Conservation (phyloP, 2,797 vertebrate species). For the Coccyzus lansbergi region DNA sequence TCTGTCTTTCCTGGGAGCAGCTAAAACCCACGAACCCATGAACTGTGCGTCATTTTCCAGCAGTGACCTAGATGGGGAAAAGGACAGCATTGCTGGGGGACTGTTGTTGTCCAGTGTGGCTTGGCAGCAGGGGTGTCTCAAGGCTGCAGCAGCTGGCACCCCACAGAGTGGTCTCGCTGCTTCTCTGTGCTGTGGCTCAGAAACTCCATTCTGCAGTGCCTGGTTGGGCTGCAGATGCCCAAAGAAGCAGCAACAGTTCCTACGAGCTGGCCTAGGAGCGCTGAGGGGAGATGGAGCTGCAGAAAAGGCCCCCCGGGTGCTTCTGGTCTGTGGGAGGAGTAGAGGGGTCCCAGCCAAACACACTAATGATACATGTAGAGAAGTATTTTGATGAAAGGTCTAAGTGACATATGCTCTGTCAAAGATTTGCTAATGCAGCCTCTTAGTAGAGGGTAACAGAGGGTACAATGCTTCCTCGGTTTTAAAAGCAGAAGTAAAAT, state of each 20-base stretch:
- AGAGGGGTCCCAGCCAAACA: background rate
- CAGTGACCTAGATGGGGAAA: background rate
- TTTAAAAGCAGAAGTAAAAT: background rate
- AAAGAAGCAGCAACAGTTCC: background rate
- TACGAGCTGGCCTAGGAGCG: background rate
- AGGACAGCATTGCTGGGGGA: background rate
- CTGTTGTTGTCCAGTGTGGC: background rate
- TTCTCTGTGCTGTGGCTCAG: background rate
- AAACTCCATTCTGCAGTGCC: background rate
- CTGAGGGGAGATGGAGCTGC: background rate
- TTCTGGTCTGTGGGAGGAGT: background rate
- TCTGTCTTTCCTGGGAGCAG: background rate
- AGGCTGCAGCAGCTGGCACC: background rate
- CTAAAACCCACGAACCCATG: background rate
- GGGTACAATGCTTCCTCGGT: background rate
- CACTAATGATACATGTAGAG: background rate
- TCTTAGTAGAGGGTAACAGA: background rate
- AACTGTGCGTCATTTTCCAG: background rate
- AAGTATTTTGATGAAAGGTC: background rate
- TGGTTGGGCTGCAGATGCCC: accelerated
- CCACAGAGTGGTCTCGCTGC: background rate
- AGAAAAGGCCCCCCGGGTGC: background rate
- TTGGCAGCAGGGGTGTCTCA: background rate
- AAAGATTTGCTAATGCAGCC: background rate
- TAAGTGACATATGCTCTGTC: background rate